A percentile compares a stretch with the other conserved stretches of the same genome.
phyloP scores from a whole-genome alignment of 2,888 invertebrate species.

The Latrodectus hesperus region DNA sequence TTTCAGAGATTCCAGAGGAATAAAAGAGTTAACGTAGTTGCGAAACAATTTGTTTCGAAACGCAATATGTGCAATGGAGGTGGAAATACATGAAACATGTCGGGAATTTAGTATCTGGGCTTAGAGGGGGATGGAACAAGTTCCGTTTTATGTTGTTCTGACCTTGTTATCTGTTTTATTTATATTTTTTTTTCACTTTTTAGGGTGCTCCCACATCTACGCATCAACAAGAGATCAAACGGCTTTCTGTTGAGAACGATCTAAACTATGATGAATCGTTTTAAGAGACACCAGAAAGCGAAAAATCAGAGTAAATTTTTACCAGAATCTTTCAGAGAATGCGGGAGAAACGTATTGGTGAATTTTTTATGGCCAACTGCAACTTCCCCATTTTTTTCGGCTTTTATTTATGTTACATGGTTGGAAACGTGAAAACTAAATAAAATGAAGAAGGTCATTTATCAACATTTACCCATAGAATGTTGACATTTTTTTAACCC shows the following conservation, averaged over 20 bases:
- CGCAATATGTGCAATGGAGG: neutral
- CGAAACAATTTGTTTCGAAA: slow-evolving; percentile 3
- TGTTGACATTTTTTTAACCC: neutral
- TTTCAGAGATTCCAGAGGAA: slow-evolving; percentile 31
- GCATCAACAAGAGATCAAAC: slow-evolving; percentile 32
- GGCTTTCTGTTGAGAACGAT: slow-evolving; percentile 29
- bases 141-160: slow-evolving; percentile 21
- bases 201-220: neutral
- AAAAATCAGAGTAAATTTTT: slow-evolving; percentile 10
- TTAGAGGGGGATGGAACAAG: neutral
- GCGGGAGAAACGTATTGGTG: neutral
- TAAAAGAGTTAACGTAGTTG: neutral
- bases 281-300: neutral
- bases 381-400: neutral
- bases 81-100: neutral
- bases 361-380: neutral
- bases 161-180: neutral
- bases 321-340: neutral
- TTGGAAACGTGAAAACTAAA: neutral
- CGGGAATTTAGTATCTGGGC: neutral
- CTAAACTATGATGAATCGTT: slow-evolving; percentile 52
- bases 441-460: slow-evolving; percentile 13
- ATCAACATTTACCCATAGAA: slow-evolving; percentile 26
- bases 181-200: neutral
- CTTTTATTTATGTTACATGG: neutral